A percentile compares a stretch with the other conserved stretches of the same genome.
Evolutionary conservation across 2,113 vertebrate species (phyloP).

Genomic region (Triplophysa rosa): DNA sequence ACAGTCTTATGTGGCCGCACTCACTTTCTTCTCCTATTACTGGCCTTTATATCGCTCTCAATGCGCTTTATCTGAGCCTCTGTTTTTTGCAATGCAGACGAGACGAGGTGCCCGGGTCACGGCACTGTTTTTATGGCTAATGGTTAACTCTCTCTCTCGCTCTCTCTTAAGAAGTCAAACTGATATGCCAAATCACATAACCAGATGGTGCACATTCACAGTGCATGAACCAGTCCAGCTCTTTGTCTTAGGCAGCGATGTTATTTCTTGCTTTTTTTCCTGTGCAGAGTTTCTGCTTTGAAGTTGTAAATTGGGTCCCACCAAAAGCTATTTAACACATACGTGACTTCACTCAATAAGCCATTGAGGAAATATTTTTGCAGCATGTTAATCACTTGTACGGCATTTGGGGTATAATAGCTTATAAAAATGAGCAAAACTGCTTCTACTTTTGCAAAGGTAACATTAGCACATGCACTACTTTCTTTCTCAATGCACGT

Average conservation of each 20-base stretch:
- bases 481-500: too few relatives aligned
- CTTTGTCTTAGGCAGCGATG: not conserved
- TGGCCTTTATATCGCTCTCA: not conserved
- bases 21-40: slow-evolving; percentile 39
- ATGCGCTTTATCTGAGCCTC: slow-evolving; percentile 1
- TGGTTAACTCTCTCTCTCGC: not conserved
- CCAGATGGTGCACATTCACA: not conserved
- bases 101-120: not conserved
- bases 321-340: not conserved
- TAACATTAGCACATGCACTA: too few relatives aligned
- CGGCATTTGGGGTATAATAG: not conserved
- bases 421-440: not conserved
- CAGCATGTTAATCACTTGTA: not conserved
- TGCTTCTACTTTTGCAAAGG: too few relatives aligned
- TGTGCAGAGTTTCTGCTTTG: not conserved
- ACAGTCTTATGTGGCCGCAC: slow-evolving; percentile 39
- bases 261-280: not conserved
- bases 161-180: not conserved
- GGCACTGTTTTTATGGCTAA: not conserved
- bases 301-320: not conserved
- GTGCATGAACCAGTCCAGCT: too few relatives aligned
- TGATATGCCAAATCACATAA: not conserved
- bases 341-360: not conserved
- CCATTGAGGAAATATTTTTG: not conserved
- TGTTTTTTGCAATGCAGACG: slow-evolving; percentile 5